A percentile compares a stretch with the other conserved stretches of the same genome.
These are phyloP conservation scores for Andrena trimmerana DNA, from an alignment of 2,888 invertebrate genomes.

Conservation along the genomic window DNA sequence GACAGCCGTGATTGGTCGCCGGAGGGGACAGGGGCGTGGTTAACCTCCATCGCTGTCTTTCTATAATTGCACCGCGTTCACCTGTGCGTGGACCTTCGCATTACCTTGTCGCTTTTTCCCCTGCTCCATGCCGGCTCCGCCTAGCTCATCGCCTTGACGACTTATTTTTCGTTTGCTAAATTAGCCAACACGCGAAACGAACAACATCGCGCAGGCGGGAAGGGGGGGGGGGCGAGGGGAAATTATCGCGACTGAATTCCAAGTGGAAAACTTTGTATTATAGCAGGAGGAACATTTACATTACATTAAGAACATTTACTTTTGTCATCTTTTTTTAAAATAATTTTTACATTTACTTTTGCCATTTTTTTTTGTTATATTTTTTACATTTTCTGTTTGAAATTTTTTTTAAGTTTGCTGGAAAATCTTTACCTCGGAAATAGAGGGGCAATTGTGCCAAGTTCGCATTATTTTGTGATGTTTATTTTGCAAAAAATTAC, in stretches of 20 bases:
- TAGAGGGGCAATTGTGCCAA: no score
- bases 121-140: slow-evolving; percentile 3
- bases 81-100: slow-evolving; percentile 24
- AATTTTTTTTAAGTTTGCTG: no score
- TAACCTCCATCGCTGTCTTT: slow-evolving; percentile 82
- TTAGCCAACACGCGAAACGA: background rate
- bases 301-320: no score
- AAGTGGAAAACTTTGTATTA: background rate
- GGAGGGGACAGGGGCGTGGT: slow-evolving; percentile 84
- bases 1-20: slow-evolving; percentile 82
- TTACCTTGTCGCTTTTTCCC: background rate
- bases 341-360: no score
- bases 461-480: no score
- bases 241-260: background rate
- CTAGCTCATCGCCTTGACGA: background rate
- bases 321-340: no score
- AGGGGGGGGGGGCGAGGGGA: background rate
- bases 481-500: no score
- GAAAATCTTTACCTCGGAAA: no score
- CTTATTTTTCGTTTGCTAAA: slow-evolving; percentile 7
- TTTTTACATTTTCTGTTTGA: no score
- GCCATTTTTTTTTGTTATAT: no score
- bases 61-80: slow-evolving; percentile 74
- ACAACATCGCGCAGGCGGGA: background rate
- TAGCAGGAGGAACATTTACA: no score